Evolutionary conservation across 2,113 vertebrate genomes (phyloP), one percentile per base, ranked within the genome.

Genomic region (Podarcis raffonei): DNA sequence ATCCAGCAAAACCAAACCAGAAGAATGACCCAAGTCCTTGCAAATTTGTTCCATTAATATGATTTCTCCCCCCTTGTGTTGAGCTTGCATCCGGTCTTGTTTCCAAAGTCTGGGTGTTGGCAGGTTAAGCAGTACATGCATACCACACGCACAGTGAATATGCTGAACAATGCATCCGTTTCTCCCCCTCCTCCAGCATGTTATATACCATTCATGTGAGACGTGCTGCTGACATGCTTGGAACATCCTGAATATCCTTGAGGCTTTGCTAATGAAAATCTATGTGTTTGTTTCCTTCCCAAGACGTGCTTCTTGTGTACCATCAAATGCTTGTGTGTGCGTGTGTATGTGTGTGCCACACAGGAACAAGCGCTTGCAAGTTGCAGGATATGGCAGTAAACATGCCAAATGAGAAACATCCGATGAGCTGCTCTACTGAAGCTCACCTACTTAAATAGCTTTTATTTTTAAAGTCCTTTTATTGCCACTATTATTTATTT

Each of bases 101-200:
- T 91, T 78, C 92, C 91, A 91, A 72, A 53, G 91, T 84, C 74
- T 5, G 86, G 92, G 4, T 87, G 92, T 83, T 95, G 95, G 95
- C 95, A 95, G 90, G 85, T 92, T 35, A 53, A 12, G 81, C 91
- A 94, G 95, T 65, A 95, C 95, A 95, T 91, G 89, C 90, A 89
- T 74, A 87, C 92, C 95, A 8, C 94, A 93, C 94, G 89, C 92
- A 81, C 93, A 80, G 90, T 78, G 1, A 84, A 11, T 80, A 90
- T 59, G 53, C 85, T 81, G 32, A 84, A 65, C 27, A 86, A 86
- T 90, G 91, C 90, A 88, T 90, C 92, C 87, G 91, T 93, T 65
- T 57, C 37, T 80, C 12, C 89, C 83, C 59, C 59, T 35, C 23
- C 84, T 9, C 91, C 88, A 22, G 39, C 69, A 89, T 87, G 94